Evolutionary conservation across 2,113 vertebrate species (phyloP).

Genomic region (Paradoxurus hermaphroditus): DNA sequence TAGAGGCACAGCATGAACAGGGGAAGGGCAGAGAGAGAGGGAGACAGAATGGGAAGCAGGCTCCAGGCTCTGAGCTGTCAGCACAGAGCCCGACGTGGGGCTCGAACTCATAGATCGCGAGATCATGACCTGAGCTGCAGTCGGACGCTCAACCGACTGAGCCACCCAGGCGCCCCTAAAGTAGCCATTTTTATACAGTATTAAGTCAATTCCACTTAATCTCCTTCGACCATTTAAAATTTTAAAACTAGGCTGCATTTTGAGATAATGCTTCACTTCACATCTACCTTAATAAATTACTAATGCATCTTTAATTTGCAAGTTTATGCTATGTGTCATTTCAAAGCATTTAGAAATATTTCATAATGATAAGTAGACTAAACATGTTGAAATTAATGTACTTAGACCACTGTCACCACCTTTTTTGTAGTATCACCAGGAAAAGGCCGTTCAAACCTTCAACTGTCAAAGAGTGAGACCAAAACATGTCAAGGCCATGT

Average conservation of each 20-base stretch:
- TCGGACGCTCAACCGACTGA: too few species aligned
- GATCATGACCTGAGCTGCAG: too few species aligned
- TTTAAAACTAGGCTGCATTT: conserved; percentile 24
- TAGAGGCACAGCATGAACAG: too few species aligned
- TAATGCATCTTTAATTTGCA: conserved; percentile 58
- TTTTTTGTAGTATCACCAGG: conserved; percentile 23
- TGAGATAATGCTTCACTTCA: conserved; percentile 31
- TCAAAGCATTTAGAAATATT: conserved; percentile 52
- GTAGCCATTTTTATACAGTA: fast-evolving
- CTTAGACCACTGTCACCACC: conserved; percentile 41
- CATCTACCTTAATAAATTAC: conserved; percentile 63
- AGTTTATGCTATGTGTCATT: conserved; percentile 43
- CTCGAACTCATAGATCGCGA: too few species aligned
- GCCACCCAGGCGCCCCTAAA: too few species aligned
- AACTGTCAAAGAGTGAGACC: conserved; percentile 17
- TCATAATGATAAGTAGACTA: not conserved
- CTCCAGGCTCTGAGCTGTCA: too few species aligned
- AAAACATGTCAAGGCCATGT: conserved; percentile 16
- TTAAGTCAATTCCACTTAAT: not conserved
- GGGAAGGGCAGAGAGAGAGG: too few species aligned
- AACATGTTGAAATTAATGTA: conserved; percentile 22
- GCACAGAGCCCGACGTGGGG: too few species aligned
- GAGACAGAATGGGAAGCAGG: too few species aligned
- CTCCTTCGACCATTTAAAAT: conserved; percentile 22
- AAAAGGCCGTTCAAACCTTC: conserved; percentile 60